Base-by-base conservation (phyloP, 2,888 invertebrate species). In the Callinectes sapidus region DNA sequence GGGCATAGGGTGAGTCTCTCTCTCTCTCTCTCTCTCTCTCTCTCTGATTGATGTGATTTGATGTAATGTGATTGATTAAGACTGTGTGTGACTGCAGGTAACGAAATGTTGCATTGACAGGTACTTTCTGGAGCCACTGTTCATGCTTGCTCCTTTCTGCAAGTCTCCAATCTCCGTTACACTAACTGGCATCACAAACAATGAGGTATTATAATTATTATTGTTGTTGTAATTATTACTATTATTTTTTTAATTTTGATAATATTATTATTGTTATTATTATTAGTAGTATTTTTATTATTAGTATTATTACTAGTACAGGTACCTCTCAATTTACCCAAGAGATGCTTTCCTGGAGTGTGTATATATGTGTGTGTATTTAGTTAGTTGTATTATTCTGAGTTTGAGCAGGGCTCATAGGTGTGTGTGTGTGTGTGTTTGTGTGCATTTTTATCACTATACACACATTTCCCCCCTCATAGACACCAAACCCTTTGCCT, bases 131-230 rank as follows among this genome's bases (percentile, higher is more conserved):
- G 99, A 99, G 96, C 97, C 97, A 0, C 96, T 99, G 0, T 96
- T 99, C 95, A 97, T 98, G 55, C 95, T 99, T 54, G 99, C 98
- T 1, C 98, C 99, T 0, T 99, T 99, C 96, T 99, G 98, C 95
- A 99, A 99, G 96, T 97, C 97, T 95, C 98, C 99, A 0, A 95
- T 99, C 1, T 97, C 97, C 95, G 97, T 97, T 2, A 98, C 97
- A 1, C 96, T 99, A 0, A 97, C 97, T 95, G 99, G 99, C n/a
- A 97, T 99, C 0, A 99, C 99, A 0, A 98, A 98, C 96, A 97
- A 97, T 95, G 96, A 95, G 95, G 96, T 96, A 95, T 66, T 42
- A 32, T 42, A 42, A 35, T 77, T 32, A 48, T 89, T 28, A 39
- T 18, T n/a, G 10, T 39, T 10, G 8, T 35, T 88, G 14, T n/a